Conservation (phyloP, 2,797 vertebrate species). For the Caiman crocodilus region DNA sequence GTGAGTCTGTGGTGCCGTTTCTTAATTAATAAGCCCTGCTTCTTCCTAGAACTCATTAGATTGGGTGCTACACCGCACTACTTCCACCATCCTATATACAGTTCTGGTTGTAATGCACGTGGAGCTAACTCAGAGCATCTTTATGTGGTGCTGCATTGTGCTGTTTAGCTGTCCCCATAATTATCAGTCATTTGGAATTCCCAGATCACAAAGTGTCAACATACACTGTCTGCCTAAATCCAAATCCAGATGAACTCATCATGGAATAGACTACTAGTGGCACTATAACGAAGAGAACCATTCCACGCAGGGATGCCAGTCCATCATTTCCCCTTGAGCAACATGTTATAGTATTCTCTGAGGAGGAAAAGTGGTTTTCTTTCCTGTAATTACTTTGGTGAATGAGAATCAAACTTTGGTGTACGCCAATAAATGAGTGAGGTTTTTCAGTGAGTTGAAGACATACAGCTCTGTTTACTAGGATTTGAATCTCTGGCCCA, state of each 20-base stretch:
- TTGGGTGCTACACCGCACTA: no score
- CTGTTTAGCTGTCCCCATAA: no score
- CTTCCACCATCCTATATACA: no score
- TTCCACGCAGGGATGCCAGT: neutral
- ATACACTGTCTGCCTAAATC: neutral
- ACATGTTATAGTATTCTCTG: neutral
- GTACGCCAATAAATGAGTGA: neutral
- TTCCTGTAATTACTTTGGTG: neutral
- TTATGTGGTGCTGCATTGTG: no score
- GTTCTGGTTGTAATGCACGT: no score
- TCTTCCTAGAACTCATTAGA: no score
- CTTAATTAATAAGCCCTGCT: no score
- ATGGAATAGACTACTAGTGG: neutral
- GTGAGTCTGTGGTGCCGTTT: no score
- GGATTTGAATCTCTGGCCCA: neutral
- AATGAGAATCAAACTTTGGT: neutral
- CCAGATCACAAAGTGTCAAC: neutral
- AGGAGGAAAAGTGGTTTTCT: neutral
- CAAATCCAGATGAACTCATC: neutral
- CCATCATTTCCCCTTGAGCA: neutral
- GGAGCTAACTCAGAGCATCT: no score
- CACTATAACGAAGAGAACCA: neutral
- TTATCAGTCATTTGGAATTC: no score
- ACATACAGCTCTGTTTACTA: neutral
- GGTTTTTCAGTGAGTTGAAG: constrained; percentile 19